Evolutionary conservation across 1,140 invertebrate genomes (phyloP).

Genomic region (Portunus trituberculatus): DNA sequence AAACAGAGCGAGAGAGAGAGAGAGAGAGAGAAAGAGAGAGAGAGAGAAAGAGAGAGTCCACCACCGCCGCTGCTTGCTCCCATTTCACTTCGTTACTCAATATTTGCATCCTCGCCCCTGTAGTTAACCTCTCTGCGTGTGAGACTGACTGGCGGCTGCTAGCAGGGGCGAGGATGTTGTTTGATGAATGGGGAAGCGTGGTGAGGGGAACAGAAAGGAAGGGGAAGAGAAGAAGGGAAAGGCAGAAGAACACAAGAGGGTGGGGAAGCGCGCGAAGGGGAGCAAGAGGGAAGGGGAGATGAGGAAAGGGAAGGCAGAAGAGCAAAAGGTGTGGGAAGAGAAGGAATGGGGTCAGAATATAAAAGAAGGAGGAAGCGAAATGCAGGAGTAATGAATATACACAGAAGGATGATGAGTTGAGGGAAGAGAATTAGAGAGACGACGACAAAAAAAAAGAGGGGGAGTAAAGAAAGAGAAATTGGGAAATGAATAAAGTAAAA

Average conservation of each 20-base stretch:
- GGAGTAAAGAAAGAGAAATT: not conserved
- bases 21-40: constrained; percentile 24
- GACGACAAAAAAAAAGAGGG: not conserved
- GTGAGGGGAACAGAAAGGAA: not conserved
- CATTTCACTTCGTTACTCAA: not conserved
- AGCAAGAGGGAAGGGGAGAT: not conserved
- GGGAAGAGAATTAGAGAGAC: not conserved
- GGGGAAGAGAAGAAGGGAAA: not conserved
- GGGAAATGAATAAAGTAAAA: too few species aligned
- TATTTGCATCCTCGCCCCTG: too few species aligned
- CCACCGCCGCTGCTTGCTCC: not conserved
- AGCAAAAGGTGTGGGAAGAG: too few species aligned
- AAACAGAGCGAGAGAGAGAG: not conserved
- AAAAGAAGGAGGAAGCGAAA: not conserved
- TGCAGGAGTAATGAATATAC: not conserved
- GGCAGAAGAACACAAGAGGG: not conserved
- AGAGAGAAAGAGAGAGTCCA: constrained; percentile 24
- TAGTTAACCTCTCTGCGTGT: too few species aligned
- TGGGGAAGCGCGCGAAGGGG: too few species aligned
- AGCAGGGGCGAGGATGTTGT: too few species aligned
- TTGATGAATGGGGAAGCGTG: not conserved
- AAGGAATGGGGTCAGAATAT: not conserved
- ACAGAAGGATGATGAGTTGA: not conserved
- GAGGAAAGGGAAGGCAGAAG: too few species aligned
- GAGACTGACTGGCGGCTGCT: too few species aligned